Conservation (phyloP, 2,888 invertebrate genomes). For the Pecten maximus region DNA sequence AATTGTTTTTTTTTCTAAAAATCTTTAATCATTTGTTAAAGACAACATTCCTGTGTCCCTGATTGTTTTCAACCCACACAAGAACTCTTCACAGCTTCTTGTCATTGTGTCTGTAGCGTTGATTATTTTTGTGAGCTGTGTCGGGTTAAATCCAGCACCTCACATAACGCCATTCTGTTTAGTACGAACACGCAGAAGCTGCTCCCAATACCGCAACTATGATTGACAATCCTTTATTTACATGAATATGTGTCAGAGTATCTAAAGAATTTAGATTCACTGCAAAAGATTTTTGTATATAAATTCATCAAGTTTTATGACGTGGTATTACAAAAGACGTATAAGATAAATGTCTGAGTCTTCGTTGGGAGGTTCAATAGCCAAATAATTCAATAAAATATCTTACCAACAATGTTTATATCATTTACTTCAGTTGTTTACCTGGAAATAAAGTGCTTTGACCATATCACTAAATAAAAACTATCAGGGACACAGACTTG, state of each 20-base stretch:
- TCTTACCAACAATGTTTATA: no score
- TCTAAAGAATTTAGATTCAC: no score
- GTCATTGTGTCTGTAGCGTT: not conserved
- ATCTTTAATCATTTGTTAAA: conserved; percentile 6
- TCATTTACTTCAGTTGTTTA: no score
- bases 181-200: not conserved
- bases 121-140: not conserved
- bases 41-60: conserved; percentile 16
- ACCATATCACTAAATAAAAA: no score
- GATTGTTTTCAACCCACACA: conserved; percentile 1
- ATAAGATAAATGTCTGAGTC: no score
- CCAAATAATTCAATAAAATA: no score
- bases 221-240: not conserved
- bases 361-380: no score
- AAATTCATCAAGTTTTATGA: no score
- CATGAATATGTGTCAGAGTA: not conserved
- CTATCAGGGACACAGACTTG: no score
- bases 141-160: not conserved
- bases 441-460: no score
- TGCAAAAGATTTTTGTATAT: no score
- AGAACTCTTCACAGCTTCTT: not conserved
- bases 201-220: not conserved
- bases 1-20: not conserved
- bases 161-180: not conserved
- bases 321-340: no score